These are phyloP conservation scores for Bergia puertoricense DNA, from an alignment of 92 coral and sea anemone species.

Conservation along the genomic window DNA sequence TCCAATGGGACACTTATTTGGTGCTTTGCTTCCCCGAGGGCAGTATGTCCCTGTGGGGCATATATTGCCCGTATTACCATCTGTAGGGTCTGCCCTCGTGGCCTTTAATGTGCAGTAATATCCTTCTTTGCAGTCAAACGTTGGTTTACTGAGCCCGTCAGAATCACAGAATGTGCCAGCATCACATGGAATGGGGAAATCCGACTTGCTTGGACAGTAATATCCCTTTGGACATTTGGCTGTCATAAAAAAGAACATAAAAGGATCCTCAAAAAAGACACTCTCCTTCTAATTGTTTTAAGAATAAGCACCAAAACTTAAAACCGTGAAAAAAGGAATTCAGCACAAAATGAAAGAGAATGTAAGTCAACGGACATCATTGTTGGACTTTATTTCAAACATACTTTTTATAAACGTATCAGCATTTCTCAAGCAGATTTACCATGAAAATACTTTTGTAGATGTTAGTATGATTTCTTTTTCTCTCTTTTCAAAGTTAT, in stretches of 20 bases:
- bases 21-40: slow-evolving; percentile 84
- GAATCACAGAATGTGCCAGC: slow-evolving; percentile 85
- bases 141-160: slow-evolving; percentile 70
- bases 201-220: slow-evolving; percentile 94
- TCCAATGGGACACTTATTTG: slow-evolving; percentile 79
- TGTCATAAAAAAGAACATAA: slow-evolving; percentile 29
- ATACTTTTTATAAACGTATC: too few relatives aligned
- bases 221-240: slow-evolving; percentile 78
- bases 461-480: not conserved
- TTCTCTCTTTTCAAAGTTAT: not conserved
- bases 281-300: not conserved
- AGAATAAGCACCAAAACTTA: not conserved
- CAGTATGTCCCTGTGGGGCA: slow-evolving; percentile 91
- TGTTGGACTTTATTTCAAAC: not conserved
- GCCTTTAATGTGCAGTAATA: slow-evolving; percentile 77
- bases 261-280: not conserved
- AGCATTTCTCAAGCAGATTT: not conserved
- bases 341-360: too few relatives aligned
- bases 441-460: not conserved
- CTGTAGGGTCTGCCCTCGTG: slow-evolving; percentile 68
- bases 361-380: too few relatives aligned
- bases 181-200: slow-evolving; percentile 75
- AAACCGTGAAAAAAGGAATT: not conserved
- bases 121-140: slow-evolving; percentile 91
- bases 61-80: slow-evolving; percentile 77